phyloP scores from a whole-genome alignment of 2,888 invertebrate species.

The Lottia gigantea region DNA sequence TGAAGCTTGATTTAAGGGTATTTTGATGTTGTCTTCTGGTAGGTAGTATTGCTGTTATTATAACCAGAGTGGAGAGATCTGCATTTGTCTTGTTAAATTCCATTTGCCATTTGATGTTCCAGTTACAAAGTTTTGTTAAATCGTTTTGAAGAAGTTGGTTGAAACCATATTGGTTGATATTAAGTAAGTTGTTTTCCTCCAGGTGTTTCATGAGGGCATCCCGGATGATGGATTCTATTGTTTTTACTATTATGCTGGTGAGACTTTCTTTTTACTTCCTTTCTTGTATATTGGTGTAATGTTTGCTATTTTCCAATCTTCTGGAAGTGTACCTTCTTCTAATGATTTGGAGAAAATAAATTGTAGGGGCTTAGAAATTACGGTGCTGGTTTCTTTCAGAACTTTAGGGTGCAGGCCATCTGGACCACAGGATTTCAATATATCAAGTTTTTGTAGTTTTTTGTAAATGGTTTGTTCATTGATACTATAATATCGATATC shows the following conservation, averaged over 20 bases:
- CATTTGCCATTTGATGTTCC: background rate
- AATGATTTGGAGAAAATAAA: background rate
- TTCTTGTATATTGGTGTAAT: constrained; percentile 4
- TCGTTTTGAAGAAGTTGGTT: background rate
- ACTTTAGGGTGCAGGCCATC: background rate
- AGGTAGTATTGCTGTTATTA: background rate
- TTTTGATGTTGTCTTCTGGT: background rate
- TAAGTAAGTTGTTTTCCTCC: too few relatives aligned
- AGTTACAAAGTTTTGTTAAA: background rate
- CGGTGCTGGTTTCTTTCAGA: background rate
- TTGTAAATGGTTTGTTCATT: too few relatives aligned
- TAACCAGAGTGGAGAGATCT: background rate
- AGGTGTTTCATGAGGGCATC: too few relatives aligned
- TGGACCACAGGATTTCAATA: too few relatives aligned
- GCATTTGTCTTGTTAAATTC: background rate
- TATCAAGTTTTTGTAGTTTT: too few relatives aligned
- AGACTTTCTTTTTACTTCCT: background rate
- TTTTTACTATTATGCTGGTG: too few relatives aligned
- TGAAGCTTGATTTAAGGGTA: background rate
- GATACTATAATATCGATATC: too few relatives aligned
- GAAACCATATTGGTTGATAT: too few relatives aligned
- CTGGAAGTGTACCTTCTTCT: background rate
- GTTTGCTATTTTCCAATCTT: background rate
- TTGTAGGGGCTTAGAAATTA: background rate
- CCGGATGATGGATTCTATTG: too few relatives aligned